Evolutionary conservation across 2,888 invertebrate genomes (phyloP).

Genomic region (Andrena hattorfiana): DNA sequence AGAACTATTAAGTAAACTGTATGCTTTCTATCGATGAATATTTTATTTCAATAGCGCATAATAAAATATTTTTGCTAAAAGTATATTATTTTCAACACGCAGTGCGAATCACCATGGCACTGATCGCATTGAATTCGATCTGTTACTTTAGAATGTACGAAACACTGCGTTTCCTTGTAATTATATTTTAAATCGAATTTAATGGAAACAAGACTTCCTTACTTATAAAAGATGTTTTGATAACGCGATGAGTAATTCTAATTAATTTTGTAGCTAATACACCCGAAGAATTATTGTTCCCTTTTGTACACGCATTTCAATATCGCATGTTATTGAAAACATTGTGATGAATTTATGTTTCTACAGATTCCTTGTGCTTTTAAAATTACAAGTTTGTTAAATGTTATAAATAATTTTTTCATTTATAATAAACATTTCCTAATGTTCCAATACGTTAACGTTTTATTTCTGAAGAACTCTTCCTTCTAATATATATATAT

Average conservation of each 20-base stretch:
- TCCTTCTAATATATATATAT: slow-evolving; percentile 6
- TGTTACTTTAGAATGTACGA: slow-evolving; percentile 24
- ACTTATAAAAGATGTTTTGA: slow-evolving; percentile 23
- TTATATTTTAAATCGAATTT: slow-evolving; percentile 12
- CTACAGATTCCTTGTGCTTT: slow-evolving; percentile 13
- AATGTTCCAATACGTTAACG: slow-evolving; percentile 24
- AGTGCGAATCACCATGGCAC: slow-evolving; percentile 9
- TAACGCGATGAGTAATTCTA: slow-evolving; percentile 12
- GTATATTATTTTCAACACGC: slow-evolving; percentile 40
- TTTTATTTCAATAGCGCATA: slow-evolving; percentile 43
- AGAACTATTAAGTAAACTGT: slow-evolving; percentile 10
- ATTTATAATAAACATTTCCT: slow-evolving; percentile 40
- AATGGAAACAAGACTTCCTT: slow-evolving; percentile 20
- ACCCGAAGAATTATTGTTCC: slow-evolving; percentile 6
- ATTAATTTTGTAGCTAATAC: slow-evolving; percentile 17
- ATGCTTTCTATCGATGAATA: slow-evolving; percentile 37
- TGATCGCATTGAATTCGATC: slow-evolving; percentile 31
- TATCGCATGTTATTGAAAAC: neutral
- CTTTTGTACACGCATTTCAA: slow-evolving; percentile 6
- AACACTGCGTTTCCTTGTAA: slow-evolving; percentile 6
- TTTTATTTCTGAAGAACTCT: slow-evolving; percentile 11
- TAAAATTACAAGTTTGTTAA: slow-evolving; percentile 33
- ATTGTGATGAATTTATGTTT: slow-evolving; percentile 28
- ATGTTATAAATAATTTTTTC: slow-evolving; percentile 11
- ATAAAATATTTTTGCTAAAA: slow-evolving; percentile 49